phyloP scores from a whole-genome alignment of 2,113 vertebrate genomes.

The Platichthys flesus region DNA sequence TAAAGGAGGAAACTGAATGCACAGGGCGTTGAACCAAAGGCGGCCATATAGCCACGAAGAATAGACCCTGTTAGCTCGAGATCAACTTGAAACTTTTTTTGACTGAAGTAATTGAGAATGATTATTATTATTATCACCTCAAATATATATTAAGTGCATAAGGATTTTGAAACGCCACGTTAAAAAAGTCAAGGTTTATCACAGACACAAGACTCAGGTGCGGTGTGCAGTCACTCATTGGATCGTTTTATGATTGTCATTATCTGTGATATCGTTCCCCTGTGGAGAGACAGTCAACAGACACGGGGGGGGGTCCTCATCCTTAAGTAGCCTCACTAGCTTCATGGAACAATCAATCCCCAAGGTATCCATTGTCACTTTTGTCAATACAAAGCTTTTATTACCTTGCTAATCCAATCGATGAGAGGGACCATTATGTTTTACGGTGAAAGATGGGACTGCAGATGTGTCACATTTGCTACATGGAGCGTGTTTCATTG shows the following conservation, averaged over 20 bases:
- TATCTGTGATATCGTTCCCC: conserved; percentile 47
- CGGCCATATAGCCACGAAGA: not conserved
- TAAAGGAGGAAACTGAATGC: no score
- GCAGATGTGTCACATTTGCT: conserved; percentile 56
- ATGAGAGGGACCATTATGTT: conserved; percentile 60
- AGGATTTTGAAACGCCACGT: not conserved
- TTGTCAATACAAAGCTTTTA: conserved; percentile 75
- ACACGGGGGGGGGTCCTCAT: conserved; percentile 10
- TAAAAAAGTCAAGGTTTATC: conserved; percentile 4
- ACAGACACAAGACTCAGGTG: conserved; percentile 14
- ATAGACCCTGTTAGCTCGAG: not conserved
- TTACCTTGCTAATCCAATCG: conserved; percentile 72
- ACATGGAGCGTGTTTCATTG: conserved; percentile 14
- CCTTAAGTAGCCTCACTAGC: conserved; percentile 45
- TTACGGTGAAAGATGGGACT: conserved; percentile 64
- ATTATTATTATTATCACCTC: not conserved
- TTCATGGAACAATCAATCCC: conserved; percentile 67
- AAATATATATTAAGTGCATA: not conserved
- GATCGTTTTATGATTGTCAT: conserved; percentile 56
- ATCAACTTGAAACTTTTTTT: not conserved
- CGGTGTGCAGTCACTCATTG: conserved; percentile 16
- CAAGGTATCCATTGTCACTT: conserved; percentile 66
- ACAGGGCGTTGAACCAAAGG: no score
- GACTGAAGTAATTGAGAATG: not conserved
- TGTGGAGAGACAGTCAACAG: conserved; percentile 11